These are phyloP conservation scores for Pontoporia blainvillei DNA, from an alignment of 2,113 vertebrate species.

Conservation along the genomic window DNA sequence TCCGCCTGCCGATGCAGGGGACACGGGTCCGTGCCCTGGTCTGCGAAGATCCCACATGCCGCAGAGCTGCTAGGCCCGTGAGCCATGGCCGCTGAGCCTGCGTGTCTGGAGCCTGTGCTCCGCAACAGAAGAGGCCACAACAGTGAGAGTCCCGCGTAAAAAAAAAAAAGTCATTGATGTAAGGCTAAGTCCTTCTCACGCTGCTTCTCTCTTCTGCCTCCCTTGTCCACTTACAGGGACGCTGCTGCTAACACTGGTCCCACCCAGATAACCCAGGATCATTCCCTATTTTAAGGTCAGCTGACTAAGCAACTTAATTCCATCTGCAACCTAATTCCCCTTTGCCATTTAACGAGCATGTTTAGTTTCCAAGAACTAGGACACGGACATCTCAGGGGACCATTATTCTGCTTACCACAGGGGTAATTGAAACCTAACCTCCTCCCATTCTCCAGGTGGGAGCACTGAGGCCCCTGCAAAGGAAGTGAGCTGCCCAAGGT, in stretches of 20 bases:
- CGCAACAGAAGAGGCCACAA: too few relatives aligned
- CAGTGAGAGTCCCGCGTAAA: too few relatives aligned
- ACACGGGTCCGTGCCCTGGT: too few relatives aligned
- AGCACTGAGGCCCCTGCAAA: neutral
- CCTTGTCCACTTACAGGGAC: neutral
- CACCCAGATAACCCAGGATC: neutral
- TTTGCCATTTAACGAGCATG: neutral
- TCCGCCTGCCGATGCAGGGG: too few relatives aligned
- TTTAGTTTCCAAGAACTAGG: neutral
- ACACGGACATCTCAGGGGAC: too few relatives aligned
- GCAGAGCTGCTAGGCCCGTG: too few relatives aligned
- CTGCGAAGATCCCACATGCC: too few relatives aligned
- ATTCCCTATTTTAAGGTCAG: neutral
- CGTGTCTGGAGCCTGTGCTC: too few relatives aligned
- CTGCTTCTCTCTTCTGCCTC: neutral
- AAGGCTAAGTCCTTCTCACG: neutral
- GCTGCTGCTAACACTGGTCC: rapidly evolving
- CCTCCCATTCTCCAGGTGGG: neutral
- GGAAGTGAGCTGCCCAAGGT: neutral
- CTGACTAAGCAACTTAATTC: neutral
- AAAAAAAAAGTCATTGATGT: too few relatives aligned
- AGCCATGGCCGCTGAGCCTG: too few relatives aligned
- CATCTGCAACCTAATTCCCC: neutral
- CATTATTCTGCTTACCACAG: neutral
- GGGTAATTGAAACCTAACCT: neutral